These are phyloP conservation scores for Empis stercorea DNA, from an alignment of 2,888 invertebrate species.

Conservation along the genomic window DNA sequence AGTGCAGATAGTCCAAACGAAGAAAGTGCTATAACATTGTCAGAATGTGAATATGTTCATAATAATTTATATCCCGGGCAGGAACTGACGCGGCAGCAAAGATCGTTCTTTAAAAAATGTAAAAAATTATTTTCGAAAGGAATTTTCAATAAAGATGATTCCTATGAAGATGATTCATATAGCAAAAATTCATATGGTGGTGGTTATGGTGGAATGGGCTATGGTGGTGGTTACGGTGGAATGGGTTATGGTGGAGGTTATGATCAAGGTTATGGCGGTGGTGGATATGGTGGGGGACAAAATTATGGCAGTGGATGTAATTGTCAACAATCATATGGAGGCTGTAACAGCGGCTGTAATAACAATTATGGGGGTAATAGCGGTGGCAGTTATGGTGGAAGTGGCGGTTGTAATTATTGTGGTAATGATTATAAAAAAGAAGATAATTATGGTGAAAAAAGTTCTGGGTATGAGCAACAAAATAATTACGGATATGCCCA, in stretches of 20 bases:
- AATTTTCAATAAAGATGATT: not conserved
- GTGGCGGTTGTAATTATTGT: not conserved
- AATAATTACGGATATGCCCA: too few species aligned
- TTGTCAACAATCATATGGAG: not conserved
- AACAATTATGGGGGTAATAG: not conserved
- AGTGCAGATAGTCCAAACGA: too few species aligned
- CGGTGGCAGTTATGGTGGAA: too few species aligned
- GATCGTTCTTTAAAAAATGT: not conserved
- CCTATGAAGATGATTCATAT: not conserved
- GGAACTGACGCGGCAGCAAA: not conserved
- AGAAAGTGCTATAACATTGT: too few species aligned
- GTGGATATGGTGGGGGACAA: not conserved
- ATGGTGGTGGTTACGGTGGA: conserved; percentile 7
- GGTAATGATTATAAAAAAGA: not conserved
- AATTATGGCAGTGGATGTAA: not conserved
- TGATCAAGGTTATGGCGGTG: not conserved
- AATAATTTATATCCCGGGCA: not conserved
- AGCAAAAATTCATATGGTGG: not conserved
- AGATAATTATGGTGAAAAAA: conserved; percentile 1
- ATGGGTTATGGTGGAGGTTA: not conserved
- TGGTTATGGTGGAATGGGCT: not conserved
- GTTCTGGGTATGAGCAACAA: not conserved
- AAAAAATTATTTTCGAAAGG: not conserved
- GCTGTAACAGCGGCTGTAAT: not conserved
- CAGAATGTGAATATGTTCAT: not conserved